phyloP scores from a whole-genome alignment of 2,888 invertebrate species.

The Himalopsyche anomala region DNA sequence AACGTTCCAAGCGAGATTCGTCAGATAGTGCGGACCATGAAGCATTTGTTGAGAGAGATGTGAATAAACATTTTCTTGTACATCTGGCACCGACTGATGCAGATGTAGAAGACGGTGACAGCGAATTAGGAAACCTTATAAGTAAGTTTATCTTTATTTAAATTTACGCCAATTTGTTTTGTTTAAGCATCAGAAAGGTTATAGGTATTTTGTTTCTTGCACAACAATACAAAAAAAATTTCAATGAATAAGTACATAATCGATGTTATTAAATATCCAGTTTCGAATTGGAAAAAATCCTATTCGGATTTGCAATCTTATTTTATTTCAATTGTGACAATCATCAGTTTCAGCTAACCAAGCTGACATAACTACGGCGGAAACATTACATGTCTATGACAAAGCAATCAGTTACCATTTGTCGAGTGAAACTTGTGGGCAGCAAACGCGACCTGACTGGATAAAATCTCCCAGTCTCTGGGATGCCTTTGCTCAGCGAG shows the following conservation, averaged over 20 bases:
- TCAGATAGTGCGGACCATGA: background rate
- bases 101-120: constrained; percentile 9
- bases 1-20: background rate
- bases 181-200: too few species aligned
- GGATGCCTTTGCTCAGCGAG: constrained; percentile 70
- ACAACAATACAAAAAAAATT: too few species aligned
- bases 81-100: constrained; percentile 31
- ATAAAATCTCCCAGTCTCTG: constrained; percentile 70
- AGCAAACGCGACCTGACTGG: constrained; percentile 69
- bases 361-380: constrained; percentile 17
- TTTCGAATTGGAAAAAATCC: too few species aligned
- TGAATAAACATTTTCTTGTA: constrained; percentile 34
- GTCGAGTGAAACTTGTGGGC: constrained; percentile 69
- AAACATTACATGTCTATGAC: constrained; percentile 69
- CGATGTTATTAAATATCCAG: too few species aligned
- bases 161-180: too few species aligned
- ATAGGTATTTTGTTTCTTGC: too few species aligned
- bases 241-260: too few species aligned
- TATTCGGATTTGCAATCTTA: background rate
- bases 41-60: background rate
- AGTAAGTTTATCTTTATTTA: background rate
- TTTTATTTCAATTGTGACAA: background rate
- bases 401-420: constrained; percentile 71
- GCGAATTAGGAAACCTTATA: constrained; percentile 46
- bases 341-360: constrained; percentile 34